These are phyloP conservation scores for Sinocyclocheilus grahami DNA, from an alignment of 2,113 vertebrate genomes.

Conservation along the genomic window DNA sequence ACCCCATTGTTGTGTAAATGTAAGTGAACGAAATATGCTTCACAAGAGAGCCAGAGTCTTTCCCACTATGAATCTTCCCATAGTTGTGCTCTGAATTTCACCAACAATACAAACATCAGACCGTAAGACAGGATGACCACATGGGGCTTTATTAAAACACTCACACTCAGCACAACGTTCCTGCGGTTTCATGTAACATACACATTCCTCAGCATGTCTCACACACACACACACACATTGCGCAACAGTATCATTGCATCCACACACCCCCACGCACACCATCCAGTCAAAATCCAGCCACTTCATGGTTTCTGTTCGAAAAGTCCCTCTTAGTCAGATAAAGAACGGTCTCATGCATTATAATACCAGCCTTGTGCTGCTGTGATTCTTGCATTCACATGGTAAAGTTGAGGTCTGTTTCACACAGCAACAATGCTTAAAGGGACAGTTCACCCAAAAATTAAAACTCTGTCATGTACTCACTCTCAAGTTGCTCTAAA, in stretches of 20 bases:
- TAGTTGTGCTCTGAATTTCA: not conserved
- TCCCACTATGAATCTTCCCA: not conserved
- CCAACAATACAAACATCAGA: not conserved
- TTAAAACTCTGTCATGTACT: too few species aligned
- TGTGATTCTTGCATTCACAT: not conserved
- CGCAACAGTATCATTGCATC: not conserved
- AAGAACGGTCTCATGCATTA: not conserved
- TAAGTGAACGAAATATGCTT: not conserved
- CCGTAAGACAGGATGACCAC: constrained; percentile 18
- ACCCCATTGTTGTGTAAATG: not conserved
- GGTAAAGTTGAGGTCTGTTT: not conserved
- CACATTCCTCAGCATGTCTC: constrained; percentile 30
- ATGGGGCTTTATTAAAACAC: constrained; percentile 36
- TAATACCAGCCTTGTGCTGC: not conserved
- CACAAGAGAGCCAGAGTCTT: not conserved
- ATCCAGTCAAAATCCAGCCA: not conserved
- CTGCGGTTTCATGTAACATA: not conserved
- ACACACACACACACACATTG: not conserved
- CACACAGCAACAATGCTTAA: not conserved
- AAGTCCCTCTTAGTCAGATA: not conserved
- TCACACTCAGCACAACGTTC: constrained; percentile 1
- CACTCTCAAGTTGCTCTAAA: too few species aligned
- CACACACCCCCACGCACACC: not conserved
- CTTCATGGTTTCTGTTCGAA: not conserved
- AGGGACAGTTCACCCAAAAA: not conserved